Evolutionary conservation across 2,888 invertebrate species (phyloP), one percentile per base, ranked within the genome.

Genomic region (Hetaerina titia): DNA sequence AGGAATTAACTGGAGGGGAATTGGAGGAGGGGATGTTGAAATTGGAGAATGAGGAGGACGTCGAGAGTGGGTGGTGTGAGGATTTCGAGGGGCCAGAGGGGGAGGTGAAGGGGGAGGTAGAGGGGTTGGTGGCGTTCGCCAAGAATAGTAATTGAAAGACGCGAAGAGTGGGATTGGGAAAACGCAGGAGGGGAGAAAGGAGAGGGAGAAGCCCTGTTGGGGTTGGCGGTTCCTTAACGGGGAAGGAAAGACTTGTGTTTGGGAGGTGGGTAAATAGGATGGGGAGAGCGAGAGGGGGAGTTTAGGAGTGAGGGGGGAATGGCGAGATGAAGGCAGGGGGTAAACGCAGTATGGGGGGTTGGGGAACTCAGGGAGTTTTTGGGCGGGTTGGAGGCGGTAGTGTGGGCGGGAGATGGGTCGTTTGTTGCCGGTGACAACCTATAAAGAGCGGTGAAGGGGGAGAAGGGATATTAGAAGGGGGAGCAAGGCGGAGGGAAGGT

Each of bases 121-220:
- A 57, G 89, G 15, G 58, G 64, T 63, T 63, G 31, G 90, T 31
- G 45, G 90, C 64, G 90, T 90, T 63, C 45, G 90, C 90, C 19
- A 45, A 90, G 90, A 90, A 90, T 90, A 90, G 90, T 90, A 90
- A 90, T 90, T 90, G 90, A 90, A 90, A 90, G 90, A 90, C 90
- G 81, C 5, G 81, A 31, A 25, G 81, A 11, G 81, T 81, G 11
- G 81, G 81, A 22, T 81, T 60, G 60, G 60, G 60, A 63, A 90
- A 64, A 69, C 17, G 64, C 17, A 15, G 90, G 25, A 25, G 90
- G 25, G 45, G 64, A 88, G 88, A 57, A 57, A 8, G 89, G 64
- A 22, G 89, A 57, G 56, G 17, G 56, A 9, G 45, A 5, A 81
- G n/a, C 89, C 57, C 22, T 57, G 15, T 22, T 57, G 7, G 81